phyloP scores from a whole-genome alignment of 2,888 invertebrate species.

The Caenorhabditis panamensis region DNA sequence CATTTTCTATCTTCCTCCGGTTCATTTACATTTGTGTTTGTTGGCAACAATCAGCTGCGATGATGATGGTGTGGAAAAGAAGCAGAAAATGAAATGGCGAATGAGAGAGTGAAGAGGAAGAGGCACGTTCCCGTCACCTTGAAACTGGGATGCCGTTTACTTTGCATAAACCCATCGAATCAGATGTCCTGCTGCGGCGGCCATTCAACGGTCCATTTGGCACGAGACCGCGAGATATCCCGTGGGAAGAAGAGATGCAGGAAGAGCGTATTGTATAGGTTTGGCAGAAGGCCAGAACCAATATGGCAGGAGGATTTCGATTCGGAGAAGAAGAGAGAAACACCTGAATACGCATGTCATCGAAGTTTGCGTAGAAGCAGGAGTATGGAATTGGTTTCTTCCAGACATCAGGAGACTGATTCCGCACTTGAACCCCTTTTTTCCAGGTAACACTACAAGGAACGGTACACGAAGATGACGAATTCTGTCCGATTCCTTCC shows the following conservation, averaged over 20 bases:
- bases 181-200: conserved; percentile 27
- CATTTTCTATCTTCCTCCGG: conserved; percentile 11
- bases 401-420: no score
- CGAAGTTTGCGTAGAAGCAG: background rate
- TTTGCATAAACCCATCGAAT: conserved; percentile 38
- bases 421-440: no score
- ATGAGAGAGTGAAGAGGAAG: background rate
- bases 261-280: background rate
- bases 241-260: conserved; percentile 4
- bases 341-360: background rate
- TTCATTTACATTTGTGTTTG: conserved; percentile 15
- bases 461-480: no score
- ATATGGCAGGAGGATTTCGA: conserved; percentile 4
- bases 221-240: conserved; percentile 18
- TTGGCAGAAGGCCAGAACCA: conserved; percentile 30
- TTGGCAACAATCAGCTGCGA: conserved; percentile 7
- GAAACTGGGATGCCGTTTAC: conserved; percentile 34
- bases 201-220: conserved; percentile 39
- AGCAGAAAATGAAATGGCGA: background rate
- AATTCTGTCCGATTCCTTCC: background rate
- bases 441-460: no score
- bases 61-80: background rate
- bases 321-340: no score
- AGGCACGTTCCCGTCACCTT: conserved; percentile 31
- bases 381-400: background rate